Conservation (phyloP, 2,797 vertebrate species). For the Malacoctenus gilli region DNA sequence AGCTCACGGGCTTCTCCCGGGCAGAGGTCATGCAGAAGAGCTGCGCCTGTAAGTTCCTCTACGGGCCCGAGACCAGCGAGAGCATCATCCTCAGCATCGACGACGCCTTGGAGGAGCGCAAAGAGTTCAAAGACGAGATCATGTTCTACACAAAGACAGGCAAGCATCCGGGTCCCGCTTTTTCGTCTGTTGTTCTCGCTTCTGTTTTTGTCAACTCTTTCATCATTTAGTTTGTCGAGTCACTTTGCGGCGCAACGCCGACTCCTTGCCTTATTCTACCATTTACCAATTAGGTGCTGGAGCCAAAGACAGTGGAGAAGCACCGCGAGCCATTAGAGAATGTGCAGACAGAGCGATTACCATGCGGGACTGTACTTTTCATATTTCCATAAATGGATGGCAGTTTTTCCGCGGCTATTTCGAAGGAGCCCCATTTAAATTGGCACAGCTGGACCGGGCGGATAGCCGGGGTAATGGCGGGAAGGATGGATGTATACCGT, state of each 20-base stretch:
- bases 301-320: slow-evolving; percentile 20
- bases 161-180: slow-evolving; percentile 60
- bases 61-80: slow-evolving; percentile 91
- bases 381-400: slow-evolving; percentile 40
- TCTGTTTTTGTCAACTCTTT: slow-evolving; percentile 2
- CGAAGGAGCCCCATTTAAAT: slow-evolving; percentile 47
- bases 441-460: slow-evolving; percentile 32
- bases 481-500: slow-evolving; percentile 29
- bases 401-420: slow-evolving; percentile 50
- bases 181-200: neutral
- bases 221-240: too few species aligned
- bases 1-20: slow-evolving; percentile 93
- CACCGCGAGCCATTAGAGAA: slow-evolving; percentile 33
- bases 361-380: slow-evolving; percentile 18
- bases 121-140: slow-evolving; percentile 96
- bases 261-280: neutral
- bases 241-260: slow-evolving; percentile 17
- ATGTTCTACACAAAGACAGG: slow-evolving; percentile 97
- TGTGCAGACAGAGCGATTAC: slow-evolving; percentile 15
- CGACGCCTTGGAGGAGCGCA: slow-evolving; percentile 90
- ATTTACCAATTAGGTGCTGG: slow-evolving; percentile 25
- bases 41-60: slow-evolving; percentile 96
- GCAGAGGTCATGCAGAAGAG: slow-evolving; percentile 99
- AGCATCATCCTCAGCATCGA: slow-evolving; percentile 92
- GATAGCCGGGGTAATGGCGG: slow-evolving; percentile 32